Evolutionary conservation across 2,797 vertebrate species (phyloP), one percentile per base, ranked within the genome.

Genomic region (Tokudaia muenninki): DNA sequence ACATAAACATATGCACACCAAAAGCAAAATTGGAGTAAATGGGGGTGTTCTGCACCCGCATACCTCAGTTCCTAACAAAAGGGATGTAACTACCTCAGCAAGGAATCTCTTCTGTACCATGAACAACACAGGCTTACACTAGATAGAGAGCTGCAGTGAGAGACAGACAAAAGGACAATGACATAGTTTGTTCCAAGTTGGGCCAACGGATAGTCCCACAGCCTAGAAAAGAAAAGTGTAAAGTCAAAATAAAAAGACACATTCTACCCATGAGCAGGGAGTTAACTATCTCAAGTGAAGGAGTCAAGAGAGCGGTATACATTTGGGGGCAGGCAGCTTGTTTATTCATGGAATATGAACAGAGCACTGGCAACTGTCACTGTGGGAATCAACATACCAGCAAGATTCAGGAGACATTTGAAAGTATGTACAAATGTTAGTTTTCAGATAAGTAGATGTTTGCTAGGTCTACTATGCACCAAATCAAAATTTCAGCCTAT

Each of bases 81-180:
- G 19, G 59, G 94, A 81, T 87, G 89, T n/a, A 95, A 55, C 52
- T 10, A 61, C 63, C 74, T 81, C 80, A 70, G 75, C 55, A 81
- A 44, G 14, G 37, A 87, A 52, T 87, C 29, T 65, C n/a, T 57
- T 94, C 86, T 77, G 91, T 24, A 81, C 3, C n/a, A 82, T 37
- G 63, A 61, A 63, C 26, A 55, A 83, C 59, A 63, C 37, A 83
- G 41, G 41, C 59, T 83, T 31, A 63, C 1, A 31, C 81, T 61
- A 37, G 3, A 63, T 2, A 34, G 41, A 63, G 37, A 34, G 61
- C 41, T 67, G 41, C 41, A 50, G 44, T 50, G 82, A 34, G 82
- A 22, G 29, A 84, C 5, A 6, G 61, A 34, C 26, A 21, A 67
- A 86, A 65, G 82, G 41, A 47, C 19, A 67, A 13, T 34, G 19